These are phyloP conservation scores for Diogma glabrata DNA, from an alignment of 2,888 invertebrate genomes.

Conservation along the genomic window DNA sequence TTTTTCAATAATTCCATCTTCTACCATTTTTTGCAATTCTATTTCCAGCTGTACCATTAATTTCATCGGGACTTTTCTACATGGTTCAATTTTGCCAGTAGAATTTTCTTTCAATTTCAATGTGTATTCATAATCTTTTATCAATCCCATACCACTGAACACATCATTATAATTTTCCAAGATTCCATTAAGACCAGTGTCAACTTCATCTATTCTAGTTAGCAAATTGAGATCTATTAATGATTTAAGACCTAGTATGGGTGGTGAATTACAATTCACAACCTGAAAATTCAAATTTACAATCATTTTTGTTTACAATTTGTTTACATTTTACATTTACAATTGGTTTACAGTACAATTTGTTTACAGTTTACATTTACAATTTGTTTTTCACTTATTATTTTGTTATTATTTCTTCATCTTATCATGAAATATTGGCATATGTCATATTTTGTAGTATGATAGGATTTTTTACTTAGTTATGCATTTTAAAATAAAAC, in stretches of 20 bases:
- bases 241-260: neutral
- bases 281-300: conserved; percentile 3
- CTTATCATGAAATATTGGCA: too few species aligned
- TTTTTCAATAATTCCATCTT: neutral
- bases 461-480: too few species aligned
- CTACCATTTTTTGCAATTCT: neutral
- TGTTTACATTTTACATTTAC: too few species aligned
- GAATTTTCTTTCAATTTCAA: neutral
- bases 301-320: too few species aligned
- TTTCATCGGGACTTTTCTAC: neutral
- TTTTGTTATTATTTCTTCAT: too few species aligned
- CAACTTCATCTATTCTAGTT: neutral
- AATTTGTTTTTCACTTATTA: too few species aligned
- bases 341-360: too few species aligned
- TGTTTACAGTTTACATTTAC: too few species aligned
- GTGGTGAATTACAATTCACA: neutral
- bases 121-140: neutral
- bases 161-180: neutral
- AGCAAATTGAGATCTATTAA: neutral
- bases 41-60: neutral
- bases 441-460: too few species aligned
- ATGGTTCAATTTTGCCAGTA: neutral
- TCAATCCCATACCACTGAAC: neutral
- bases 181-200: neutral
- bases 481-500: too few species aligned